Evolutionary conservation across 64 coral and sea anemone species (phyloP).

Genomic region (Acropora tenuis): DNA sequence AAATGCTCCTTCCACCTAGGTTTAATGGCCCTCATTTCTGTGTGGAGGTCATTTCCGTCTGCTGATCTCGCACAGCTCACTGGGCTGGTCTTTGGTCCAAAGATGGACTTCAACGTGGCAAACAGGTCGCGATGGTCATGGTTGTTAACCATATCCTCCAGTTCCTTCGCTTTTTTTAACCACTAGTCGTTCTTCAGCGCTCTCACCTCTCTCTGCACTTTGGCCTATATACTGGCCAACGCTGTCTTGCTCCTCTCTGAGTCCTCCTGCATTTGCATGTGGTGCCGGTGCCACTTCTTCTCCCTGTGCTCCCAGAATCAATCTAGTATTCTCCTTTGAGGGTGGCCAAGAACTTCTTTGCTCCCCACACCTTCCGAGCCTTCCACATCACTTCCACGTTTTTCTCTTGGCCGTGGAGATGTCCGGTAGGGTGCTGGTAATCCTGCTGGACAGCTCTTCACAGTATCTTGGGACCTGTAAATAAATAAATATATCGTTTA

Average conservation of each 20-base stretch:
- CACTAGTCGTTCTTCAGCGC: constrained; percentile 34
- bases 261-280: constrained; percentile 5
- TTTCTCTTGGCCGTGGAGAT: not conserved
- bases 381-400: not conserved
- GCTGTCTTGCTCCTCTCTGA: not conserved
- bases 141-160: constrained; percentile 26
- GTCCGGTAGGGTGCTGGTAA: not conserved
- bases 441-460: constrained; percentile 1
- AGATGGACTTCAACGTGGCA: constrained; percentile 34
- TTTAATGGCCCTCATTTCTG: not conserved
- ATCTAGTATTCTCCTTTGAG: constrained; percentile 7
- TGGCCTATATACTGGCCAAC: no score
- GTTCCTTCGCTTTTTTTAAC: constrained; percentile 37
- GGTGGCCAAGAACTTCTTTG: constrained; percentile 6
- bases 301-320: constrained; percentile 23
- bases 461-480: not conserved
- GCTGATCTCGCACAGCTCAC: constrained; percentile 1
- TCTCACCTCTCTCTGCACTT: constrained; percentile 11
- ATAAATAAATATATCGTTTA: no score
- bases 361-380: not conserved
- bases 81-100: constrained; percentile 28
- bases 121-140: not conserved
- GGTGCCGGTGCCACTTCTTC: not conserved
- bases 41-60: not conserved
- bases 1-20: constrained; percentile 42